Evolutionary conservation across 2,888 invertebrate species (phyloP), one percentile per base, ranked within the genome.

Genomic region (Stomorhina lunata): DNA sequence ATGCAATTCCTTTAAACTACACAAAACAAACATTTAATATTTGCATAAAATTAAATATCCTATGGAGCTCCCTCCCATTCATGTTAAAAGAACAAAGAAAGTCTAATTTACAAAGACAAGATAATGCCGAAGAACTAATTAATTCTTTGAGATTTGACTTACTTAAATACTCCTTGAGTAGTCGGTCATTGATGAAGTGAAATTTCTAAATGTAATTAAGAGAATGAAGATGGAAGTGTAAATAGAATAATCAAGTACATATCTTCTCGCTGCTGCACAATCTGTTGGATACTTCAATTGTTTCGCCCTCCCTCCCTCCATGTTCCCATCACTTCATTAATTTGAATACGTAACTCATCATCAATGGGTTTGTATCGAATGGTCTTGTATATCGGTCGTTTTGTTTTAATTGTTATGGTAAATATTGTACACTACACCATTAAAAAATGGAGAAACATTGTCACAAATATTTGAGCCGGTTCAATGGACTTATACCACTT

Each of bases 301-400:
- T 27, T 65, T 78, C 22, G 5, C 20, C 17, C 9, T 37, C 27
- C 55, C 9, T 7, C 17, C 20, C 22, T 15, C 29, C 27, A 43
- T 45, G 53, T 12, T 7, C 17, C 20, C 22, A 22, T 22, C 27
- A 43, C 32, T 66, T 53, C 2, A 45, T 9, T 37, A 17, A 15
- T 48, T 71, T 27, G 20, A 48, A 57, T 57, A 66, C 50, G 50
- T 69, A 69, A 69, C 75, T 80, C 48, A 63, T 65, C 48, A 57
- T 80, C 75, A 80, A 69, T 80, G 48, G 57, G 57, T 80, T 75
- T 80, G 20, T 75, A 69, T 69, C 22, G 53, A 53, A 61, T 53
- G 12, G 43, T 4, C 17, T n/a, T n/a, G n/a, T n/a, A n/a, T n/a
- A n/a, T n/a, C n/a, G n/a, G n/a, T n/a, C n/a, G n/a, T n/a, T n/a